Evolutionary conservation across 2,113 vertebrate species (phyloP).

Genomic region (Tragulus kanchil): DNA sequence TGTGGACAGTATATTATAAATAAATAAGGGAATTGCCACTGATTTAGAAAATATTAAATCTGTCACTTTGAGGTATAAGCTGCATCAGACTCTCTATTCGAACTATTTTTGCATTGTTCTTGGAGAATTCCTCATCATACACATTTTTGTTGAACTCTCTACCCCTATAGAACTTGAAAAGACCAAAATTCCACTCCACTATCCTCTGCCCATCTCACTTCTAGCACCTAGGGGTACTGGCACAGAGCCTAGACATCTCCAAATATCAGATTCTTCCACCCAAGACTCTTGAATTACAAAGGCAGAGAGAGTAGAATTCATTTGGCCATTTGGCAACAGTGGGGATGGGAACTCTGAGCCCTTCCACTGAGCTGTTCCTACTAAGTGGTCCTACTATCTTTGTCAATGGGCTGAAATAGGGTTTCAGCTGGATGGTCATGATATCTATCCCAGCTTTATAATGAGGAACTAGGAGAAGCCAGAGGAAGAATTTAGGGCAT

Average conservation of each 20-base stretch:
- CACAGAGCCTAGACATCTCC: background rate
- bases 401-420: background rate
- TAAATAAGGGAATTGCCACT: conserved; percentile 20
- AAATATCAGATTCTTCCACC: background rate
- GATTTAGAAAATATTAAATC: conserved; percentile 35
- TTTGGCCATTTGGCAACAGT: background rate
- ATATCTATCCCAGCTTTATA: background rate
- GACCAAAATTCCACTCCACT: background rate
- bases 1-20: conserved; percentile 20
- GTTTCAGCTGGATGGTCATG: background rate
- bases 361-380: background rate
- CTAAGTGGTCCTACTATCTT: background rate
- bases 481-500: background rate
- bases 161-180: background rate
- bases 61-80: background rate
- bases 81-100: background rate
- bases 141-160: background rate
- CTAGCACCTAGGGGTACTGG: background rate
- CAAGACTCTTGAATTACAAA: background rate
- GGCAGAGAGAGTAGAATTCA: background rate
- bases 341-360: background rate
- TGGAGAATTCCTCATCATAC: background rate
- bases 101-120: background rate
- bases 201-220: background rate
- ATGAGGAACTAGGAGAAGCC: background rate